Evolutionary conservation across 1,140 invertebrate species (phyloP).

Genomic region (Hycleus phaleratus): DNA sequence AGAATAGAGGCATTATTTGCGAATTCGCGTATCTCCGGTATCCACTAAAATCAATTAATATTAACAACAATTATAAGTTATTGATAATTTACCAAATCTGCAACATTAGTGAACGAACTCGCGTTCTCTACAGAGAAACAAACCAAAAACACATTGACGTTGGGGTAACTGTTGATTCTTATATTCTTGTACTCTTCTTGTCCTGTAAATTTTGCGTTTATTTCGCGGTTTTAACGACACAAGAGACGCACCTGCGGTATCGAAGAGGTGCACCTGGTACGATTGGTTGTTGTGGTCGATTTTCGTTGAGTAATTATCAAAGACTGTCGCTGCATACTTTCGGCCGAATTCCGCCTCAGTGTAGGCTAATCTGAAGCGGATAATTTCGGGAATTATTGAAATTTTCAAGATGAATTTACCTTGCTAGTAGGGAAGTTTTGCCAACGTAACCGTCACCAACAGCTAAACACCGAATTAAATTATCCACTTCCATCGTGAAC

Average conservation of each 20-base stretch:
- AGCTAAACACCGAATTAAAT: constrained; percentile 7
- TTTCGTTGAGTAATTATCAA: constrained; percentile 9
- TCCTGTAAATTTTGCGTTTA: constrained; percentile 4
- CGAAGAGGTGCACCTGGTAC: constrained; percentile 9
- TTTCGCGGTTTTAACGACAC: background rate
- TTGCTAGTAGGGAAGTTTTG: constrained; percentile 10
- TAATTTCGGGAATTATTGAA: background rate
- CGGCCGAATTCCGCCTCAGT: background rate
- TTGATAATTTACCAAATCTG: constrained; percentile 4
- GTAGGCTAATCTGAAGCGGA: constrained; percentile 3
- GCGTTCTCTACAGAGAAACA: constrained; percentile 12
- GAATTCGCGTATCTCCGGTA: constrained; percentile 9
- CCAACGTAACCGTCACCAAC: constrained; percentile 17
- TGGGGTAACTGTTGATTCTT: constrained; percentile 3
- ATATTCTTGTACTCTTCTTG: constrained; percentile 12
- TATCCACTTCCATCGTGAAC: background rate
- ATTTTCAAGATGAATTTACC: constrained; percentile 1
- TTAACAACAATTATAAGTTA: background rate
- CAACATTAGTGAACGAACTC: constrained; percentile 10
- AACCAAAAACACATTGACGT: constrained; percentile 11
- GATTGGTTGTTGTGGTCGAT: constrained; percentile 1
- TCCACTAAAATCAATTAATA: constrained; percentile 10
- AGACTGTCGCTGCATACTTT: constrained; percentile 9
- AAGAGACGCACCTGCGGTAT: constrained; percentile 8
- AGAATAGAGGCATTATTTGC: constrained; percentile 1